Conservation (phyloP, 2,888 invertebrate species). For the Acanthosepion pharaonis region DNA sequence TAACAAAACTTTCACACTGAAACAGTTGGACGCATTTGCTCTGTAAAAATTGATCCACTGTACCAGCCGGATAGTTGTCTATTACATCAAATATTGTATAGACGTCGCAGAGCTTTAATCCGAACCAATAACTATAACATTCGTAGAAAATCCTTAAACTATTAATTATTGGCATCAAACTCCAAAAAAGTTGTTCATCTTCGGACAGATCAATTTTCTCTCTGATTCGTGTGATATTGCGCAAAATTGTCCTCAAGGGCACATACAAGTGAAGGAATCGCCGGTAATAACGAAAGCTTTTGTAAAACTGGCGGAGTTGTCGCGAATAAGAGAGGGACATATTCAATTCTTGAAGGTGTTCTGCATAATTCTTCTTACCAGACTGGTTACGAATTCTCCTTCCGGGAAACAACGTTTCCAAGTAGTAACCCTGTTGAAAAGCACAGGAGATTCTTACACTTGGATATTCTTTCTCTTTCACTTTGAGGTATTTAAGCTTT, state of each 20-base stretch:
- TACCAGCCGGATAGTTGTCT: not conserved
- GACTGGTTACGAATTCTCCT: not conserved
- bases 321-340: not conserved
- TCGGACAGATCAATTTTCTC: not conserved
- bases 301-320: not conserved
- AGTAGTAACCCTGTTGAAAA: not conserved
- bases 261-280: not conserved
- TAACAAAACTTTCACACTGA: not conserved
- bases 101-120: not conserved
- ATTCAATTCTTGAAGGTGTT: not conserved
- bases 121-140: not conserved
- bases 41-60: not conserved
- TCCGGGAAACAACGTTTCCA: not conserved
- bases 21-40: not conserved
- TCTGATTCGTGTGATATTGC: not conserved
- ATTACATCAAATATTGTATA: not conserved
- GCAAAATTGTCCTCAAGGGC: not conserved
- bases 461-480: not conserved
- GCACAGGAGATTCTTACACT: constrained; percentile 4
- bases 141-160: not conserved
- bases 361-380: not conserved
- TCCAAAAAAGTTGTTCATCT: not conserved
- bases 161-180: not conserved
- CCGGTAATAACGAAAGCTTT: not conserved
- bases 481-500: not conserved